Base-by-base conservation (phyloP, 2,888 invertebrate species). In the Leistus spinibarbis region DNA sequence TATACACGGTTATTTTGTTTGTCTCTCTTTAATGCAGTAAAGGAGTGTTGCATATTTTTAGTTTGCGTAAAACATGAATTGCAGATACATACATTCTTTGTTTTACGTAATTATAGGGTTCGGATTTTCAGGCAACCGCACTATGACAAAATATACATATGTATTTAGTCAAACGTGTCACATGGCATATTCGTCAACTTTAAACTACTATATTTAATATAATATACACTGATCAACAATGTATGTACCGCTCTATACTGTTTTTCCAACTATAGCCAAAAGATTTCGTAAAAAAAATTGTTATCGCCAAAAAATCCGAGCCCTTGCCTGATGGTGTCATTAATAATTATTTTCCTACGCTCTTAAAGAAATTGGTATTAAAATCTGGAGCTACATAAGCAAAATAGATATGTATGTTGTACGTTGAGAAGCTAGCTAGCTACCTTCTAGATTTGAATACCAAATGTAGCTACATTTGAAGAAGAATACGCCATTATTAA, bases 1-100 rank as follows among this genome's bases (percentile, higher is more conserved):
- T 10, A 64, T 20, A 64, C 40, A 64, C 77, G 54, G 72, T 64
- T 57, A 67, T 54, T 77, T 40, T 62, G 54, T 74, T 76, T 10
- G 57, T 76, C 76, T n/a, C n/a, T n/a, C n/a, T n/a, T 63, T 54
- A 13, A 13, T 20, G 20, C 5, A 64, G 63, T 63, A 71, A 65
- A 65, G 22, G 72, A 65, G 64, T 72, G 69, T 69, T 69, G 69
- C 69, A 69, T 69, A 69, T 40, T 13, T 40, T 40, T 40, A 40
- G 40, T 40, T 40, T 40, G 0, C 7, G 40, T 40, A 40, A 40
- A 40, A 3, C 40, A 40, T 40, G 40, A 13, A 40, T 40, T 10
- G 5, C 40, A 40, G 7, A 40, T 40, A 13, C 7, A 10, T 40
- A 40, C 13, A 40, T 40, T 13, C 13, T 40, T 40, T 40, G 40